Percentiles rank a stretch among this genome's conserved stretches.
Conservation (phyloP, 2,797 vertebrate genomes). For the Hemitrygon akajei region DNA sequence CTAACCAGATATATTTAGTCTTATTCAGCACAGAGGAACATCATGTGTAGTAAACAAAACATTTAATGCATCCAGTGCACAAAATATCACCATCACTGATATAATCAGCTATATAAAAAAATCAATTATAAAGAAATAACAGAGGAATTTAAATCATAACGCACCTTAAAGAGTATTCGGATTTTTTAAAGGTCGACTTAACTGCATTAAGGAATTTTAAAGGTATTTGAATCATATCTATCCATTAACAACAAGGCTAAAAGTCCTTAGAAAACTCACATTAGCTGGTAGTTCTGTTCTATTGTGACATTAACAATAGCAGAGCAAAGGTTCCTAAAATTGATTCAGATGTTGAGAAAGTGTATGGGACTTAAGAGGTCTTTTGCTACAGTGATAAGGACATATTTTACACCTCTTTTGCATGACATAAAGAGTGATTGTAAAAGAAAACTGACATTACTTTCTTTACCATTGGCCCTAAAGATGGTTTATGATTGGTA, state of each 20-base stretch:
- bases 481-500: neutral
- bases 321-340: neutral
- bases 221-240: neutral
- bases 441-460: no score
- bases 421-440: neutral
- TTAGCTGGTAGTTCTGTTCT: neutral
- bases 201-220: no score
- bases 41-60: neutral
- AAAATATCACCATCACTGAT: neutral
- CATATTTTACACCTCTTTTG: neutral
- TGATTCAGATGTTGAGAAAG: neutral
- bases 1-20: neutral
- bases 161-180: neutral
- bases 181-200: neutral
- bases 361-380: neutral
- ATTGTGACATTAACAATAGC: neutral
- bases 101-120: neutral
- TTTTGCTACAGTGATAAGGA: neutral
- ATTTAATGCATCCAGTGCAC: neutral
- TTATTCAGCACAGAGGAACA: neutral
- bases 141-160: neutral
- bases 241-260: neutral
- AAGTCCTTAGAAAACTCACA: neutral
- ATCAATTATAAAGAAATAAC: neutral
- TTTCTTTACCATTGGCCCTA: neutral